phyloP scores from a whole-genome alignment of 2,888 invertebrate genomes.

The Parelbella ahira region DNA sequence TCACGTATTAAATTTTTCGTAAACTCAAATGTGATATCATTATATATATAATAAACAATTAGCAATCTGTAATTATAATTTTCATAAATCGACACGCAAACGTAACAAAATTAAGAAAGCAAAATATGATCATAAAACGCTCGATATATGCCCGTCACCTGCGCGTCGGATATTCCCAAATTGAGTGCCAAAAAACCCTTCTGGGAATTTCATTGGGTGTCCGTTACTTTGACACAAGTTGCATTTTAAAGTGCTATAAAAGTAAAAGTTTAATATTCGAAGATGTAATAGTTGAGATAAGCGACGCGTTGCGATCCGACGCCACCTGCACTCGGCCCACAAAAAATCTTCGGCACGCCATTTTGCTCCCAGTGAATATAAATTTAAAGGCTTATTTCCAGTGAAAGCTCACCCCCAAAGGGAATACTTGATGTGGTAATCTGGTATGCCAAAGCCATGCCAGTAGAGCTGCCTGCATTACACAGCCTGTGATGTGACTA shows the following conservation, averaged over 20 bases:
- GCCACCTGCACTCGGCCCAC: conserved; percentile 66
- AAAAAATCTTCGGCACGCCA: conserved; percentile 23
- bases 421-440: conserved; percentile 69
- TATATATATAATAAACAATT: no score
- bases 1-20: no score
- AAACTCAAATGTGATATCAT: no score
- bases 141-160: conserved; percentile 9
- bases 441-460: conserved; percentile 66
- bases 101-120: conserved; percentile 5
- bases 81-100: conserved; percentile 6
- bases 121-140: conserved; percentile 11
- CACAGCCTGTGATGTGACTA: conserved; percentile 65
- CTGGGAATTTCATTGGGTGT: conserved; percentile 33
- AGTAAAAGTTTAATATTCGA: conserved; percentile 74
- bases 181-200: conserved; percentile 22
- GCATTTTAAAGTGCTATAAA: conserved; percentile 69
- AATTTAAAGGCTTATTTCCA: conserved; percentile 33
- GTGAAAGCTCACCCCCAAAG: conserved; percentile 38
- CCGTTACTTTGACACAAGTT: conserved; percentile 55
- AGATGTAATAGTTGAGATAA: conserved; percentile 74
- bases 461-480: conserved; percentile 66
- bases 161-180: conserved; percentile 12
- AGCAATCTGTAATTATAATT: no score
- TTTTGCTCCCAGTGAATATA: conserved; percentile 31
- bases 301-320: conserved; percentile 53